Percentiles rank a stretch among this genome's conserved stretches.
phyloP scores from a whole-genome alignment of 2,888 invertebrate genomes.

The Chalcosyrphus nemorum region DNA sequence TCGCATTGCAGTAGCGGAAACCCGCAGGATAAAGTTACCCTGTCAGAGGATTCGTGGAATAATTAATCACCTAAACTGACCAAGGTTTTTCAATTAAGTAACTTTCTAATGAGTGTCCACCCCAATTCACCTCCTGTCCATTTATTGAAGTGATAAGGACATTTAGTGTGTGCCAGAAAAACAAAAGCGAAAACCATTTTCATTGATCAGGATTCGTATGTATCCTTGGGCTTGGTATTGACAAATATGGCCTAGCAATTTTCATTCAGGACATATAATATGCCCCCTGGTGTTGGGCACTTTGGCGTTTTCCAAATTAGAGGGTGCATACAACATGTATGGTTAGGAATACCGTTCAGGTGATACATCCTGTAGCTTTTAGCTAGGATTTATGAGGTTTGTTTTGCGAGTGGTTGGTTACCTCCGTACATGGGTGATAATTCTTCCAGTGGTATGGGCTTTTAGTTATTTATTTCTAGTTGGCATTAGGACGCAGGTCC shows the following conservation, averaged over 20 bases:
- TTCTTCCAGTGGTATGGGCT: constrained; percentile 13
- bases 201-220: constrained; percentile 20
- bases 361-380: constrained; percentile 26
- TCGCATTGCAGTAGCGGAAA: no score
- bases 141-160: no score
- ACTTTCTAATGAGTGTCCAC: no score
- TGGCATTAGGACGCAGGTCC: constrained; percentile 21
- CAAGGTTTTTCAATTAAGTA: no score
- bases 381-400: constrained; percentile 41
- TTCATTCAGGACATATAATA: neutral
- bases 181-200: neutral
- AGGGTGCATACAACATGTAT: no score
- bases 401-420: constrained; percentile 25
- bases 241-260: neutral
- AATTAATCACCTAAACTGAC: constrained; percentile 19
- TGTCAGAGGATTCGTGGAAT: neutral
- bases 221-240: neutral
- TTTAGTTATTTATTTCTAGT: constrained; percentile 22
- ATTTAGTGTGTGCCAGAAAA: no score
- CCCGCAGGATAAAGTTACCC: constrained; percentile 31
- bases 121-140: no score
- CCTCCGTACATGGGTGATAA: constrained; percentile 28
- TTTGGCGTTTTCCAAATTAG: no score
- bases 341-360: constrained; percentile 7
- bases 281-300: neutral